These are phyloP conservation scores for Globicephala melas DNA, from an alignment of 2,113 vertebrate genomes.

Conservation along the genomic window DNA sequence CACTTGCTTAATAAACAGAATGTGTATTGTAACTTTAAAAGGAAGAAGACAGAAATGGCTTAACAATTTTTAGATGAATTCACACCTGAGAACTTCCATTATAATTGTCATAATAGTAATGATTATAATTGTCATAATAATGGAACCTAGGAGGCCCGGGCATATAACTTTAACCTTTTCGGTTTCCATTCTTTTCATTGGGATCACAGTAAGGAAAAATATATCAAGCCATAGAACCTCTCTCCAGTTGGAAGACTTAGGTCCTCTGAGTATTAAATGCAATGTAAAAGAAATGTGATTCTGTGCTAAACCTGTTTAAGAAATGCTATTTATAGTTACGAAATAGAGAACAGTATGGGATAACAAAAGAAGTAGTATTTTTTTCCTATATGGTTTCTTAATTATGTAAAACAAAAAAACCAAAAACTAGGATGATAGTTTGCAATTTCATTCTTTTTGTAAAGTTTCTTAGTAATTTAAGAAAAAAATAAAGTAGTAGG, in stretches of 20 bases:
- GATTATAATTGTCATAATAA: neutral
- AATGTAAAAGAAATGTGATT: neutral
- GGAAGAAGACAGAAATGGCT: neutral
- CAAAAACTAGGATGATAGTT: neutral
- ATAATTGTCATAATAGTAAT: neutral
- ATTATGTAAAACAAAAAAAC: neutral
- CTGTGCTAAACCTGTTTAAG: neutral
- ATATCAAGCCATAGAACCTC: neutral
- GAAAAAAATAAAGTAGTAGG: neutral
- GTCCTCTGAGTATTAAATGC: neutral
- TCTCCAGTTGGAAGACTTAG: neutral
- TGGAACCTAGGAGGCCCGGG: neutral
- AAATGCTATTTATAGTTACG: neutral
- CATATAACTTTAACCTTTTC: neutral
- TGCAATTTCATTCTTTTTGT: neutral
- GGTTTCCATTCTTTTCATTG: neutral
- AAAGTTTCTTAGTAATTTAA: constrained; percentile 11
- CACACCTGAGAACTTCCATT: neutral
- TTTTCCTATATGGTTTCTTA: neutral
- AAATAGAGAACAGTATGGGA: neutral
- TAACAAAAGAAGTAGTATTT: neutral
- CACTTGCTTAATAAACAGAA: neutral
- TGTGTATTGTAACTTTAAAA: neutral
- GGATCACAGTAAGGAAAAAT: neutral
- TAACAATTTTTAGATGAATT: neutral